Evolutionary conservation across 2,113 vertebrate species (phyloP), one percentile per base, ranked within the genome.

Genomic region (Notiomystis cincta): DNA sequence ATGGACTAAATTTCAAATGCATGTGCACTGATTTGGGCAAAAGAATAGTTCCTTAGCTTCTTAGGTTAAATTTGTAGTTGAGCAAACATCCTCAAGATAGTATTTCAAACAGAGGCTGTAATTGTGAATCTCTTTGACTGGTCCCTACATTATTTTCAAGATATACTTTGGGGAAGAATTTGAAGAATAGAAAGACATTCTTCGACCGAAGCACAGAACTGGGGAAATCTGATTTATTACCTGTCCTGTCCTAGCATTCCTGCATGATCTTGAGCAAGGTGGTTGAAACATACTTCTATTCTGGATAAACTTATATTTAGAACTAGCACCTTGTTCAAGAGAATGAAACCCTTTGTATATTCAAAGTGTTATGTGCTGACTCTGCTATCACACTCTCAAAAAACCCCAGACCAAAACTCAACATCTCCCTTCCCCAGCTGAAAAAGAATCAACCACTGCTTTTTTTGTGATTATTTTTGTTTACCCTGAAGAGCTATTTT

Each of bases 141-240:
- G n/a, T 93, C 42, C 10, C 53, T 72, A 47, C 2, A 27, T 11
- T 61, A 9, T 70, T 77, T 85, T 50, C 11, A 58, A 91, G 45
- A 58, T 70, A 33, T 61, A 17, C 62, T 51, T 90, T 69, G 42
- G 71, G 54, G 84, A 93, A 35, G 51, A 3, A 24, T 87, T 88
- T 79, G 27, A 82, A 33, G 45, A 89, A 30, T 40, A 17, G 11
- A 79, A 79, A 69, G 62, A 62, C 22, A 53, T 82, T 77, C 30
- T 80, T 24, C 19, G 24, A 73, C 53, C 8, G 11, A 73, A 72
- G 18, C 24, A 51, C 50, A 70, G 58, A 73, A 70, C 1, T 54
- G 70, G 45, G 45, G 62, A 94, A 96, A 90, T 72, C 18, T 69
- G 44, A 65, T 45, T 79, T 95, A 89, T 92, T 10, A 24, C 31